Conservation (phyloP, 2,888 invertebrate genomes). For the Callinectes sapidus region DNA sequence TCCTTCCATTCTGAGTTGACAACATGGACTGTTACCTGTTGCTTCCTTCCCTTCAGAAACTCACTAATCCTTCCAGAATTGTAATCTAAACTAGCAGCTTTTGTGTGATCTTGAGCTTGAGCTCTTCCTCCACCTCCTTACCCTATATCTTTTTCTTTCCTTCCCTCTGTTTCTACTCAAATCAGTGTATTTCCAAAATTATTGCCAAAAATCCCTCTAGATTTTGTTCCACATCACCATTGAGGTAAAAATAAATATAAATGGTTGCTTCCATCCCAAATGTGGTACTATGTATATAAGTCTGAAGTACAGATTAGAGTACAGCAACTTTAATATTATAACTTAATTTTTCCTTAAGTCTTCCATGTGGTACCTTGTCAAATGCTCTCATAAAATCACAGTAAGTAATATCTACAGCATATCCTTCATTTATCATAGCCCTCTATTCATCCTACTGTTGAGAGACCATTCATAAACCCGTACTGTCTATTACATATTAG, state of each 20-base stretch:
- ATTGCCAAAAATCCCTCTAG: too few species aligned
- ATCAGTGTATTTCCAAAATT: too few species aligned
- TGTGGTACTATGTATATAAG: too few species aligned
- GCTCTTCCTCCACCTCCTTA: too few species aligned
- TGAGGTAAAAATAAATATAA: too few species aligned
- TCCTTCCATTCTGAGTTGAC: conserved; percentile 14
- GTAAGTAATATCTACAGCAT: background rate
- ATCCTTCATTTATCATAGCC: background rate
- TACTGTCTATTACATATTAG: background rate
- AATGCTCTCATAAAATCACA: conserved; percentile 35
- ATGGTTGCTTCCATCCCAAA: too few species aligned
- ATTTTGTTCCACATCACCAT: too few species aligned
- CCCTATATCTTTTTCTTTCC: too few species aligned
- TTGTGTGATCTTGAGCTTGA: too few species aligned
- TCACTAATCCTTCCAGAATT: background rate
- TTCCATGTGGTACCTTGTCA: background rate
- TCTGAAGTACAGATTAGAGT: too few species aligned
- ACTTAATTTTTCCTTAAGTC: background rate
- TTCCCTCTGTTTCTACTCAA: too few species aligned
- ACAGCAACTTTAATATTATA: background rate
- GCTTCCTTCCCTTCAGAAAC: conserved; percentile 24
- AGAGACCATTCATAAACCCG: background rate
- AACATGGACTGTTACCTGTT: background rate
- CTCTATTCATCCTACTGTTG: background rate
- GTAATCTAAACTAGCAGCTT: too few species aligned